Evolutionary conservation across 2,113 vertebrate species (phyloP).

Genomic region (Oreotragus oreotragus): DNA sequence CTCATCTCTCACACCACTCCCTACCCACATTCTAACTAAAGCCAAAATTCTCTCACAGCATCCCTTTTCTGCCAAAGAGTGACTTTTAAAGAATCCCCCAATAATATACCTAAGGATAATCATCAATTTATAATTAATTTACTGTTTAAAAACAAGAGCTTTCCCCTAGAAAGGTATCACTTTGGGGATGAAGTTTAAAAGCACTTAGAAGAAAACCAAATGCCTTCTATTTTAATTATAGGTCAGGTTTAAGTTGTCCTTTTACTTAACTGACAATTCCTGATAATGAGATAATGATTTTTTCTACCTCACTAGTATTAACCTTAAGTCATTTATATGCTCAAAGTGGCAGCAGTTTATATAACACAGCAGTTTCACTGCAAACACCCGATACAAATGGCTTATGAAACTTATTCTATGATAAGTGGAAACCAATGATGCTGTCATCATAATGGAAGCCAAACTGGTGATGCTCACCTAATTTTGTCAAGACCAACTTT

Average conservation of each 20-base stretch:
- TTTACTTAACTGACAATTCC: slow-evolving; percentile 29
- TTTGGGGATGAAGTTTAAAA: not conserved
- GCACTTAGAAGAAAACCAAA: not conserved
- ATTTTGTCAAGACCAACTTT: not conserved
- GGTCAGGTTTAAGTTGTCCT: slow-evolving; percentile 26
- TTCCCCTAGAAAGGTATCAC: not conserved
- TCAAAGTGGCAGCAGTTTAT: slow-evolving; percentile 58
- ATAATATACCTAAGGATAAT: not conserved
- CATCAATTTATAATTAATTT: slow-evolving; percentile 14
- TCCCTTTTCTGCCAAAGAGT: not conserved
- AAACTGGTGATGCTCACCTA: not conserved
- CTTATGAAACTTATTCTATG: slow-evolving; percentile 20
- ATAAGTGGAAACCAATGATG: slow-evolving; percentile 45
- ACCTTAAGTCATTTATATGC: slow-evolving; percentile 51
- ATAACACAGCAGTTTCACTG: slow-evolving; percentile 42
- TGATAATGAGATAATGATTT: slow-evolving; percentile 63
- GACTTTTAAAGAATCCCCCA: not conserved
- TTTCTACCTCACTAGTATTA: slow-evolving; percentile 38
- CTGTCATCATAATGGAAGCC: not conserved
- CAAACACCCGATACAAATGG: slow-evolving; percentile 54
- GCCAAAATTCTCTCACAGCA: not conserved
- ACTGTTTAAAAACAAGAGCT: not conserved
- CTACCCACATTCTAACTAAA: not conserved
- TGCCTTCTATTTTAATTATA: slow-evolving; percentile 42
- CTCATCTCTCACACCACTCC: not conserved